These are phyloP conservation scores for Drosophila leontia DNA, from an alignment of 1,140 invertebrate species.

Conservation along the genomic window DNA sequence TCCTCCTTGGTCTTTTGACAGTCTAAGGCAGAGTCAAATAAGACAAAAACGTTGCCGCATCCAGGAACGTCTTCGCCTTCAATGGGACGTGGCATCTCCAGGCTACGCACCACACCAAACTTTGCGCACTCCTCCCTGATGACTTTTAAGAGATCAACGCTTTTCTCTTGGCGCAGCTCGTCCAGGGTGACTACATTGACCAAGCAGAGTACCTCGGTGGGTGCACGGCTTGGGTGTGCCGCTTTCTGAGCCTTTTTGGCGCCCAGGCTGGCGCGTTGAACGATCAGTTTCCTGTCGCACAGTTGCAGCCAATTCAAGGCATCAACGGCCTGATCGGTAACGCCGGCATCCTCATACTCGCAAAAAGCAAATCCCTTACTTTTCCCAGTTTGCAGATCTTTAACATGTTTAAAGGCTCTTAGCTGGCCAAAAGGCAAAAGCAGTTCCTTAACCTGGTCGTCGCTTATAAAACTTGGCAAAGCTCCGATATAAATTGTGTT, in stretches of 20 bases:
- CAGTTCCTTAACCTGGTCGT: slow-evolving; percentile 99
- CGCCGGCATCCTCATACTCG: slow-evolving; percentile 98
- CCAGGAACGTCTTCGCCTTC: slow-evolving; percentile 98
- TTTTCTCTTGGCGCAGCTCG: slow-evolving; percentile 98
- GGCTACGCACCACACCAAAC: slow-evolving; percentile 96
- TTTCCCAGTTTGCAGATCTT: slow-evolving; percentile 97
- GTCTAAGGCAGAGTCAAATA: slow-evolving; percentile 97
- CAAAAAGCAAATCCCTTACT: slow-evolving; percentile 99
- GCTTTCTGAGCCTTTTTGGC: slow-evolving; percentile 94
- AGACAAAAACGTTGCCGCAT: slow-evolving; percentile 99
- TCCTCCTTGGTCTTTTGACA: slow-evolving; percentile 99
- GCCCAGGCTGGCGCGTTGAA: slow-evolving; percentile 97
- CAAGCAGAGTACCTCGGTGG: slow-evolving; percentile 98
- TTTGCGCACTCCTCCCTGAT: slow-evolving; percentile 99
- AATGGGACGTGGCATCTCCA: slow-evolving; percentile 99
- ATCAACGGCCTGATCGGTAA: slow-evolving; percentile 99
- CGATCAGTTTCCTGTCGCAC: slow-evolving; percentile 99
- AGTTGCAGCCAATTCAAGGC: slow-evolving; percentile 99
- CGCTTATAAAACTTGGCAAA: slow-evolving; percentile 99
- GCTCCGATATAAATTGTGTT: slow-evolving; percentile 99
- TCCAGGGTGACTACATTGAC: slow-evolving; percentile 99
- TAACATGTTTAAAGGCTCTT: slow-evolving; percentile 98
- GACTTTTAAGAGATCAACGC: slow-evolving; percentile 99
- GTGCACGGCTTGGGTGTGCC: slow-evolving; percentile 95
- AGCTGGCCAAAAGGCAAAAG: slow-evolving; percentile 98